Evolutionary conservation across 2,113 vertebrate genomes (phyloP).

Genomic region (Ranitomeya variabilis): DNA sequence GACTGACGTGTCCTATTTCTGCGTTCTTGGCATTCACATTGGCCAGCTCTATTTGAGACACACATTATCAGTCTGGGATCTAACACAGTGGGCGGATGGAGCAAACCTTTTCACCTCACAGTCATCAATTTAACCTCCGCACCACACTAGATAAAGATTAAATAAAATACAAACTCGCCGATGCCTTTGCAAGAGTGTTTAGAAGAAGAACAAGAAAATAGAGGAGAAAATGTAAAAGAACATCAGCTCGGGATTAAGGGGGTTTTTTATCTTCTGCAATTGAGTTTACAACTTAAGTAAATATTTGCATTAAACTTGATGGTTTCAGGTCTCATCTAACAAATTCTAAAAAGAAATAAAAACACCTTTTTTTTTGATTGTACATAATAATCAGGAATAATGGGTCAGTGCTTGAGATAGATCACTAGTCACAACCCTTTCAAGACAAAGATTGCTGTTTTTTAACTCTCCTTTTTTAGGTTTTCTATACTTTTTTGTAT

Average conservation of each 20-base stretch:
- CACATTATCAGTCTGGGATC: constrained; percentile 51
- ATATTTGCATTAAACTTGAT: neutral
- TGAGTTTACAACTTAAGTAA: neutral
- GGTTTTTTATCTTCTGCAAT: neutral
- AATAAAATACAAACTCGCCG: neutral
- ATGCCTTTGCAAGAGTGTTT: neutral
- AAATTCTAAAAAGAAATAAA: neutral
- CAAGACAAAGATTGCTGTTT: no score
- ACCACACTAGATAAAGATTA: constrained; percentile 25
- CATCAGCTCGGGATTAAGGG: neutral
- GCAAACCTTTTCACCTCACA: constrained; percentile 41
- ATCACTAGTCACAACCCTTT: no score
- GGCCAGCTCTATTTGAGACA: constrained; percentile 36
- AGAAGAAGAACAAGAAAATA: neutral
- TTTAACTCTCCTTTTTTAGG: no score
- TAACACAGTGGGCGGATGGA: constrained; percentile 44
- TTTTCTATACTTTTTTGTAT: no score
- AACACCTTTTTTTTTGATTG: no score
- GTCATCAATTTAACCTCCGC: constrained; percentile 48
- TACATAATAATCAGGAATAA: no score
- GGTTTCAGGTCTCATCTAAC: neutral
- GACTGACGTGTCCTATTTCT: constrained; percentile 40
- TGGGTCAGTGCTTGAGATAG: no score
- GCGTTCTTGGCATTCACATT: constrained; percentile 40
- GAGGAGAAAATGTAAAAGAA: neutral